Percentiles rank a stretch among this genome's conserved stretches.
phyloP scores from a whole-genome alignment of 2,113 vertebrate species.

The Alosa alosa region DNA sequence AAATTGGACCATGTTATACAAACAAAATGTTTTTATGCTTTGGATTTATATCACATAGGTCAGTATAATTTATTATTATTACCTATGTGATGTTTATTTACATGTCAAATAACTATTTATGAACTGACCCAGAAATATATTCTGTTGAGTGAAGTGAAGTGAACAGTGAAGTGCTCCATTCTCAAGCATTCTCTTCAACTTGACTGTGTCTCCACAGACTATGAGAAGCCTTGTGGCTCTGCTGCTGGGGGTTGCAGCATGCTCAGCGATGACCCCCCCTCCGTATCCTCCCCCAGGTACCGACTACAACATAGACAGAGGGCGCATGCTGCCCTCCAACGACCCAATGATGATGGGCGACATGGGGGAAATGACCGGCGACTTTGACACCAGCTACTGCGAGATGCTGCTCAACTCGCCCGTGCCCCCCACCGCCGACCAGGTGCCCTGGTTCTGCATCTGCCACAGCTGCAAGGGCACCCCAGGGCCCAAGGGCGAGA shows the following conservation, averaged over 20 bases:
- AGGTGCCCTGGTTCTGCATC: conserved; percentile 66
- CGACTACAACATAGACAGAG: not conserved
- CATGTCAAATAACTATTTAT: too few species aligned
- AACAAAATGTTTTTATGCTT: too few species aligned
- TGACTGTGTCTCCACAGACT: not conserved
- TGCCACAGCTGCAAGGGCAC: conserved; percentile 57
- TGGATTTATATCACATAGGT: too few species aligned
- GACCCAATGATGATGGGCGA: not conserved
- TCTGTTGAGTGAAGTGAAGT: too few species aligned
- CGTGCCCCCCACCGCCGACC: conserved; percentile 20
- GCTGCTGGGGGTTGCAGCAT: not conserved
- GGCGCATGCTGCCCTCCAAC: not conserved
- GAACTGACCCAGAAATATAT: too few species aligned
- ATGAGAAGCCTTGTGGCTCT: not conserved
- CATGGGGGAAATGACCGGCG: accelerated
- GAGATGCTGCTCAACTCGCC: conserved; percentile 49
- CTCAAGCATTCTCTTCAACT: not conserved
- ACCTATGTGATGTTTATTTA: too few species aligned
- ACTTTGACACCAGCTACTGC: conserved; percentile 46
- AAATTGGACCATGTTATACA: too few species aligned
- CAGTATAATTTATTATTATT: too few species aligned
- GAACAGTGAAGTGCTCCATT: not conserved
- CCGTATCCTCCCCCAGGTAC: not conserved
- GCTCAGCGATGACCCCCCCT: not conserved
- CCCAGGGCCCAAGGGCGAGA: conserved; percentile 59